These are phyloP conservation scores for Lepeophtheirus nordmannii DNA, from an alignment of 2,888 invertebrate genomes.

Conservation along the genomic window DNA sequence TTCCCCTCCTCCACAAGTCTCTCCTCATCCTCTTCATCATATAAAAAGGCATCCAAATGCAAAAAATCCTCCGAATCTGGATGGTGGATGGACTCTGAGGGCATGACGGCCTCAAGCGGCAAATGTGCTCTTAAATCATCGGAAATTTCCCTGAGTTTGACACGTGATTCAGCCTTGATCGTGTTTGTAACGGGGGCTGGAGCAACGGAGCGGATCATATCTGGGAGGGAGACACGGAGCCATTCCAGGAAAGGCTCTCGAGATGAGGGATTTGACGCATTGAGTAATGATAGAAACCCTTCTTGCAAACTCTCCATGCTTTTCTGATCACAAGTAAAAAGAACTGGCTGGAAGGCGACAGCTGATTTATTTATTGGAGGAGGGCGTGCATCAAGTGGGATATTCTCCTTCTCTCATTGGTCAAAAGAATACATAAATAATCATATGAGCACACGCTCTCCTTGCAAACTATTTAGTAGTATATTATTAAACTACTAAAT, in stretches of 20 bases:
- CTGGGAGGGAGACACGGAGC: neutral
- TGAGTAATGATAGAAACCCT: neutral
- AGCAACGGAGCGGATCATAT: neutral
- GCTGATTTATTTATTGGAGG: neutral
- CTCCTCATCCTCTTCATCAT: slow-evolving; percentile 48
- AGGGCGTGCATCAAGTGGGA: neutral
- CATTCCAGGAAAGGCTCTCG: neutral
- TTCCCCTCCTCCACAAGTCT: slow-evolving; percentile 40
- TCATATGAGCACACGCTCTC: neutral
- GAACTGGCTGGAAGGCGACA: neutral
- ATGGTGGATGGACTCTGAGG: slow-evolving; percentile 30
- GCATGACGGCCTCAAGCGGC: slow-evolving; percentile 30
- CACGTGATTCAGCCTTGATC: neutral
- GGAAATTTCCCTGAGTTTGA: slow-evolving; percentile 29
- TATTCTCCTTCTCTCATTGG: neutral
- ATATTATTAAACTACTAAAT: too few relatives aligned
- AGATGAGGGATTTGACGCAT: neutral
- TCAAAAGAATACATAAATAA: neutral
- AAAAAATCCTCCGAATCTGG: slow-evolving; percentile 39
- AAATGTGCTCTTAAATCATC: slow-evolving; percentile 30
- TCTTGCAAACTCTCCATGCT: neutral
- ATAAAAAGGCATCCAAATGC: slow-evolving; percentile 54
- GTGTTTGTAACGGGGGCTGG: neutral
- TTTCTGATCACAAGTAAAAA: neutral
- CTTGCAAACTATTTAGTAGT: too few relatives aligned